Conservation (phyloP, 2,113 vertebrate genomes). For the Colaptes auratus region DNA sequence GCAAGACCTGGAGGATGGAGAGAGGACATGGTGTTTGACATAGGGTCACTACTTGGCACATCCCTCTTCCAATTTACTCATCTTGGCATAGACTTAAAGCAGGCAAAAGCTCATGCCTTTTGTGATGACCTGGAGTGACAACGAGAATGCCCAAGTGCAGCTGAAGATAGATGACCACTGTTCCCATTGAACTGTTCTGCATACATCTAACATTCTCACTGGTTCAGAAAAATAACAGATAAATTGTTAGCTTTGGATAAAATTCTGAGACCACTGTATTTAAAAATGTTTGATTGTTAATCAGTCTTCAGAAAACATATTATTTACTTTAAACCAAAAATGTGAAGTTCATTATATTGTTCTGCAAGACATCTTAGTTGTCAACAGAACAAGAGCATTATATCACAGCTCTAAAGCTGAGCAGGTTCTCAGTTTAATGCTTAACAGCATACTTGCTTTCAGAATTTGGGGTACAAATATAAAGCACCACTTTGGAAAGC, state of each 20-base stretch:
- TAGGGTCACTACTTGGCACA: background rate
- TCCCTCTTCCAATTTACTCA: background rate
- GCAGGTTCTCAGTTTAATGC: background rate
- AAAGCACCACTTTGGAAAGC: background rate
- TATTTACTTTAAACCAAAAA: background rate
- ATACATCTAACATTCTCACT: background rate
- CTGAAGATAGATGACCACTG: background rate
- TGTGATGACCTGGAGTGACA: background rate
- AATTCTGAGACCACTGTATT: background rate
- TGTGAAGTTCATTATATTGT: background rate
- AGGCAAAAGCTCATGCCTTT: background rate
- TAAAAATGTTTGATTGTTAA: background rate
- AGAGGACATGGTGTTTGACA: background rate
- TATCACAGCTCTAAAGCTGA: background rate
- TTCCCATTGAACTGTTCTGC: background rate
- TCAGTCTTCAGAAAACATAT: background rate
- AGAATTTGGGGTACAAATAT: background rate
- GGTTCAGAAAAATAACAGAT: background rate
- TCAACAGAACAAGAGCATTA: background rate
- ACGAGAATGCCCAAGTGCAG: background rate
- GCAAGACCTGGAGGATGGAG: background rate
- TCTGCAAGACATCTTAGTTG: background rate
- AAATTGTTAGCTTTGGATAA: background rate
- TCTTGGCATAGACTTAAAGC: conserved; percentile 1
- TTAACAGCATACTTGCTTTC: background rate